These are phyloP conservation scores for Mimas tiliae DNA, from an alignment of 2,888 invertebrate species.

Conservation along the genomic window DNA sequence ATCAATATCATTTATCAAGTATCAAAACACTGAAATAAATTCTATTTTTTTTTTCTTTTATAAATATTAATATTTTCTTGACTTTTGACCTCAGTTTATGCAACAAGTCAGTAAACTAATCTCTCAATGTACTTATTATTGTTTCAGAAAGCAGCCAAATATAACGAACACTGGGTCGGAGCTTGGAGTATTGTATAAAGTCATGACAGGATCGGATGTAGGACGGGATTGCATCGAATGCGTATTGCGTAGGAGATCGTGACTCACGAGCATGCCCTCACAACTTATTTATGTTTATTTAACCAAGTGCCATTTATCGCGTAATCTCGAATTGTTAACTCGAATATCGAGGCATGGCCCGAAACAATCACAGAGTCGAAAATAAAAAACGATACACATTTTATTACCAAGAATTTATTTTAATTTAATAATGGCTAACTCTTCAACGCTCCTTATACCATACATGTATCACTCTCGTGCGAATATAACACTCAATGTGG, in stretches of 20 bases:
- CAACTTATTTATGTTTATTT: constrained; percentile 38
- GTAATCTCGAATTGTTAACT: constrained; percentile 56
- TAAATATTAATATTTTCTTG: too few relatives aligned
- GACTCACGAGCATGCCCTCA: constrained; percentile 1
- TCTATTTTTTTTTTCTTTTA: too few relatives aligned
- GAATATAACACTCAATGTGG: constrained; percentile 33
- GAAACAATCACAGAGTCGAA: constrained; percentile 49
- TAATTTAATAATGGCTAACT: constrained; percentile 65
- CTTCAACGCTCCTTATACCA: constrained; percentile 58
- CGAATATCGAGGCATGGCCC: constrained; percentile 39
- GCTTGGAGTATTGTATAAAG: constrained; percentile 24
- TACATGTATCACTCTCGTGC: constrained; percentile 59
- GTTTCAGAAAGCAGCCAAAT: constrained; percentile 77
- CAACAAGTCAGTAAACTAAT: neutral
- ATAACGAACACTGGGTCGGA: constrained; percentile 52
- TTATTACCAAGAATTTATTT: constrained; percentile 76
- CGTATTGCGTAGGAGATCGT: neutral
- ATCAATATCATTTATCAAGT: too few relatives aligned
- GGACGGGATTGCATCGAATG: neutral
- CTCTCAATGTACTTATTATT: constrained; percentile 33
- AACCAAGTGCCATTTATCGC: constrained; percentile 70
- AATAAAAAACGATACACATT: constrained; percentile 55
- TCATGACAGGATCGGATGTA: constrained; percentile 5
- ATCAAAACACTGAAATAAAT: too few relatives aligned
- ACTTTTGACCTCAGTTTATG: too few relatives aligned